Conservation (phyloP, 2,888 invertebrate species). For the Agrilus mali region DNA sequence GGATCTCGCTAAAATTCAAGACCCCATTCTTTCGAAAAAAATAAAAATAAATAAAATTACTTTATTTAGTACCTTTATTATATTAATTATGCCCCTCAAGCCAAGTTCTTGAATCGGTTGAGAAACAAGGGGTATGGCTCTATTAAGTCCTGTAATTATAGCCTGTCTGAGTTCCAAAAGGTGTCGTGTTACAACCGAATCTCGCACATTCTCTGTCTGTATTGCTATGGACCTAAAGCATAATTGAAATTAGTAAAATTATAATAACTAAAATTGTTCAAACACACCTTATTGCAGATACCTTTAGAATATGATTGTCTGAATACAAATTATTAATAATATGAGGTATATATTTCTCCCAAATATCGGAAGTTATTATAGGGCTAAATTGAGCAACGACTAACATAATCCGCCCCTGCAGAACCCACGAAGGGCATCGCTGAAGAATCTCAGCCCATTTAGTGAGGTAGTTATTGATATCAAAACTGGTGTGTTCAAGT, state of each 20-base stretch:
- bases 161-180: no score
- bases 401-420: conserved; percentile 8
- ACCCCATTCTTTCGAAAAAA: no score
- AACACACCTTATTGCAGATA: conserved; percentile 8
- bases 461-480: conserved; percentile 6
- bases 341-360: conserved; percentile 4
- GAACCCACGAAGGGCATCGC: conserved; percentile 7
- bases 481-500: conserved; percentile 2
- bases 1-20: no score
- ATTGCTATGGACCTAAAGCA: no score
- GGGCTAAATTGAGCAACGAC: conserved; percentile 6
- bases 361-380: conserved; percentile 1
- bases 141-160: no score
- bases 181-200: no score
- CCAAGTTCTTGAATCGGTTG: no score
- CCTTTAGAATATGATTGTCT: conserved; percentile 5
- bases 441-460: conserved; percentile 7
- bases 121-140: no score
- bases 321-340: conserved; percentile 7
- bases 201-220: no score
- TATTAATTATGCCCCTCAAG: no score
- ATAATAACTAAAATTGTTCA: background rate
- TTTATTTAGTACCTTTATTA: no score
- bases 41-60: no score
- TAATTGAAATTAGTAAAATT: background rate